phyloP scores from a whole-genome alignment of 2,888 invertebrate species.

The Coecobrya sp. region DNA sequence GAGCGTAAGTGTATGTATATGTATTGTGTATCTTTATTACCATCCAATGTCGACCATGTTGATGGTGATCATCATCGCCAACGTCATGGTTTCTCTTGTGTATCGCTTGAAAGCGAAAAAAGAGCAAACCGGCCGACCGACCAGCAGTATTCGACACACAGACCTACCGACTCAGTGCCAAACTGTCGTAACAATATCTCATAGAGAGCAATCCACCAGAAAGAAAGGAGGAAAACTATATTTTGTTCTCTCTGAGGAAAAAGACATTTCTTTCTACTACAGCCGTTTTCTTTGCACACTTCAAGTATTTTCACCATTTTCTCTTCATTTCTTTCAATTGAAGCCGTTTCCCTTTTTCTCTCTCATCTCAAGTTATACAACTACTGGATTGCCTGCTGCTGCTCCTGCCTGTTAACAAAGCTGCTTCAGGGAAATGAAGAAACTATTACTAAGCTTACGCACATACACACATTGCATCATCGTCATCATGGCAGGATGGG shows the following conservation, averaged over 20 bases:
- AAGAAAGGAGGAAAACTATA: neutral
- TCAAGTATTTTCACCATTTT: slow-evolving; percentile 53
- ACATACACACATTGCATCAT: neutral
- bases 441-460: neutral
- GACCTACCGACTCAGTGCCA: slow-evolving; percentile 67
- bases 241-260: slow-evolving; percentile 21
- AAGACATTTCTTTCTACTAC: slow-evolving; percentile 30
- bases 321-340: slow-evolving; percentile 57
- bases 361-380: neutral
- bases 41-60: slow-evolving; percentile 5
- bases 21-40: slow-evolving; percentile 67
- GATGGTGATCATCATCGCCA: slow-evolving; percentile 3
- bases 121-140: neutral
- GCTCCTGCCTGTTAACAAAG: neutral
- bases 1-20: neutral
- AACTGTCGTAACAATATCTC: slow-evolving; percentile 71
- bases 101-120: slow-evolving; percentile 25
- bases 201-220: slow-evolving; percentile 67
- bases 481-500: neutral
- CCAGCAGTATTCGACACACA: slow-evolving; percentile 33
- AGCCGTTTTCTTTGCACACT: slow-evolving; percentile 44
- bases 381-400: neutral
- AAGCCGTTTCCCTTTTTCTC: slow-evolving; percentile 23
- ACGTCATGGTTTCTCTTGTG: neutral
- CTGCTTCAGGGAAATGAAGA: slow-evolving; percentile 16